A percentile compares a stretch with the other conserved stretches of the same genome.
phyloP scores from a whole-genome alignment of 2,113 vertebrate genomes.

The Erpornis zantholeuca region DNA sequence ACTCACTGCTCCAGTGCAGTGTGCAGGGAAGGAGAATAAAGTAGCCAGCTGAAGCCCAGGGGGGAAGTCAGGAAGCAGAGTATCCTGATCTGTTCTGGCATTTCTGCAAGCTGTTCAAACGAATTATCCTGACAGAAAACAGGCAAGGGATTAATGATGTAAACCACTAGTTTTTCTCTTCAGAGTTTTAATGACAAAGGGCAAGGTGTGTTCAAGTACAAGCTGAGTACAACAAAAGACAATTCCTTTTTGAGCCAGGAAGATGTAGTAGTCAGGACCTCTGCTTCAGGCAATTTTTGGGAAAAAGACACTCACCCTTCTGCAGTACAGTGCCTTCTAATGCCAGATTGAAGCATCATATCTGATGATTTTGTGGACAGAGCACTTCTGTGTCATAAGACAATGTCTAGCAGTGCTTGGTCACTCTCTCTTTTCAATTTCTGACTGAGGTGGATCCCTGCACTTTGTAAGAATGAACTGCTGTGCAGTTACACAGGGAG shows the following conservation, averaged over 20 bases:
- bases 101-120: not conserved
- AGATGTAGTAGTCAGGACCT: not conserved
- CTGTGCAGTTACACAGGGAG: not conserved
- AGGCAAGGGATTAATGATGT: not conserved
- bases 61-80: not conserved
- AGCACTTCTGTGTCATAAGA: not conserved
- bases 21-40: not conserved
- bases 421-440: not conserved
- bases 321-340: not conserved
- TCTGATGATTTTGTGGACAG: not conserved
- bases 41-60: not conserved
- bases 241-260: not conserved
- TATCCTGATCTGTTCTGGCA: not conserved
- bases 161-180: not conserved
- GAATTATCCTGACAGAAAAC: not conserved
- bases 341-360: not conserved
- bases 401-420: not conserved
- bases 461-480: not conserved
- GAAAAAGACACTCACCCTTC: not conserved
- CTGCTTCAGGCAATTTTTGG: not conserved
- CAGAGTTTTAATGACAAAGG: not conserved
- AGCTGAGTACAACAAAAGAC: not conserved
- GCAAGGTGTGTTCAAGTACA: not conserved
- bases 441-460: not conserved
- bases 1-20: not conserved